Base-by-base conservation (phyloP, 1,140 invertebrate genomes). In the Scaptomyza montana region DNA sequence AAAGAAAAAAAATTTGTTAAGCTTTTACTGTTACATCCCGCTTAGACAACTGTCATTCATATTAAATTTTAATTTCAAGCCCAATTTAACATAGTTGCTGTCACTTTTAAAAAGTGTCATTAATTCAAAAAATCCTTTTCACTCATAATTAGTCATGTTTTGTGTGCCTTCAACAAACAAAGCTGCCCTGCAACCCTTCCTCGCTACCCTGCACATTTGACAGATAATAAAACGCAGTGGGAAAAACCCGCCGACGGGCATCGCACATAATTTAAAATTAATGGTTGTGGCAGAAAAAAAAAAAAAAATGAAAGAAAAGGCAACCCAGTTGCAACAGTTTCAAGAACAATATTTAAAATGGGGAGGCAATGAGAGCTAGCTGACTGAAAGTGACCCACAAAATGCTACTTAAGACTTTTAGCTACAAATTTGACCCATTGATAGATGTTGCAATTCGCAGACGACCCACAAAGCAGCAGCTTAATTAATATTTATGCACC, bases 401-500 rank as follows among this genome's bases (percentile, higher is more conserved):
- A 70, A 67, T 51, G 50, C 60, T 41, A 62, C 66, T 63, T 39
- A 60, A 71, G 66, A 33, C 54, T 60, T 39, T 12, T 12, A 36
- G 47, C 19, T 43, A 41, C 61, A 10, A 57, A 56, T 82, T 70
- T 89, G 75, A 82, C 82, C 79, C 75, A 87, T 74, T 74, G 71
- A 69, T 74, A 57, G 71, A 74, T 68, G 70, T 16, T 36, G 45
- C 43, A 70, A 49, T 63, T 70, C 51, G 33, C 43, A 47, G 60
- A 46, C 59, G 50, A 39, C 55, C 62, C 41, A 64, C 59, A 65
- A 78, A 77, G 28, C 21, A 50, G 59, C 74, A 63, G 66, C 30
- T 74, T 78, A 89, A 89, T 89, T 86, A 79, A 77, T 77, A 82
- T 82, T 87, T 82, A 73, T 72, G 55, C 66, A 68, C 33, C 68